Conservation (phyloP, 2,797 vertebrate genomes). For the Heteromormyrus szaboi region DNA sequence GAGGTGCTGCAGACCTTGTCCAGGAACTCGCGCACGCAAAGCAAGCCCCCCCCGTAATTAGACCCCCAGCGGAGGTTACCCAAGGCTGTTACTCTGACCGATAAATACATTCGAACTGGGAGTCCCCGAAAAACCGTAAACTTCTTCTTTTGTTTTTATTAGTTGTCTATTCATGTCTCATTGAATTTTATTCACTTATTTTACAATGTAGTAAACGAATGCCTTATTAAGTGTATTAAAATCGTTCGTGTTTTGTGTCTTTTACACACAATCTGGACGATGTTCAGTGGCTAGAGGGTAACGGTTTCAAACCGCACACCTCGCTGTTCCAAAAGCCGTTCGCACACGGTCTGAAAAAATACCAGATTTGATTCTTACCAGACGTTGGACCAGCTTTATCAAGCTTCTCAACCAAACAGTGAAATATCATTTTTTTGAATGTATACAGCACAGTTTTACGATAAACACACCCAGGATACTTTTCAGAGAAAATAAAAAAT, state of each 20-base stretch:
- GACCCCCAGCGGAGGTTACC: background rate
- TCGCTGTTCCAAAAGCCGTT: background rate
- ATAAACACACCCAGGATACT: background rate
- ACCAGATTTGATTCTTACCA: background rate
- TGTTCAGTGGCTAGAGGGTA: background rate
- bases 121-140: background rate
- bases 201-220: conserved; percentile 11
- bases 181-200: conserved; percentile 8
- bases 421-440: background rate
- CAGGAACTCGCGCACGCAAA: background rate
- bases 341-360: background rate
- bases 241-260: background rate
- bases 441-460: background rate
- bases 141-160: background rate
- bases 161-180: background rate
- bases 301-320: background rate
- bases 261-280: background rate
- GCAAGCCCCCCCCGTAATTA: background rate
- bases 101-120: background rate
- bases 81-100: background rate
- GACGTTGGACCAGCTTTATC: background rate
- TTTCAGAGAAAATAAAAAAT: background rate
- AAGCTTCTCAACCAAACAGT: background rate
- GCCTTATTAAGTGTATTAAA: background rate
- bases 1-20: background rate